phyloP scores from a whole-genome alignment of 2,797 vertebrate species.

The Sebastes diaconus region DNA sequence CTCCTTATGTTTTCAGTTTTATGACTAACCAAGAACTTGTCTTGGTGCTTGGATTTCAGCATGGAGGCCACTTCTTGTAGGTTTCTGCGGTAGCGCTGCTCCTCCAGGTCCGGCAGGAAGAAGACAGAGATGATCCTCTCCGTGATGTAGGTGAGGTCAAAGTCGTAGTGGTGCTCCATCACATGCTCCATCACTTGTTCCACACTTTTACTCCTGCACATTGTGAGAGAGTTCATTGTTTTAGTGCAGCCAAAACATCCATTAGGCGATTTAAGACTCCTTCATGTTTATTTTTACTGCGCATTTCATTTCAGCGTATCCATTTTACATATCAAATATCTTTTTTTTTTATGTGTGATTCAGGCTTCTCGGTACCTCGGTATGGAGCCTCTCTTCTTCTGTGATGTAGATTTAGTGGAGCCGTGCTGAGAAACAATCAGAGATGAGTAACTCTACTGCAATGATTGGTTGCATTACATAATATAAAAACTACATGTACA shows the following conservation, averaged over 20 bases:
- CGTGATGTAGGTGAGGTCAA: constrained; percentile 94
- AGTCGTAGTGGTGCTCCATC: constrained; percentile 90
- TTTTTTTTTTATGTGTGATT: background rate
- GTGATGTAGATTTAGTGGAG: constrained; percentile 82
- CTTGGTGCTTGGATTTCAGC: constrained; percentile 92
- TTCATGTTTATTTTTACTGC: background rate
- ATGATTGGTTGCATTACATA: background rate
- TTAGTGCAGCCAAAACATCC: constrained; percentile 1
- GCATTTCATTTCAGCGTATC: background rate
- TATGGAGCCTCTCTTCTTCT: constrained; percentile 84
- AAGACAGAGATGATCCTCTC: constrained; percentile 94
- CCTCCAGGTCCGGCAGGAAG: constrained; percentile 87
- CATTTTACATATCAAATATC: background rate
- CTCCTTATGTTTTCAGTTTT: background rate
- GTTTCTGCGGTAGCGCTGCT: constrained; percentile 86
- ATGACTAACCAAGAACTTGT: constrained; percentile 89
- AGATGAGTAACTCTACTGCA: background rate
- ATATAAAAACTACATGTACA: background rate
- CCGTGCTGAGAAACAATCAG: constrained; percentile 64
- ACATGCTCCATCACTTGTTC: constrained; percentile 89
- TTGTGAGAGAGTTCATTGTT: background rate
- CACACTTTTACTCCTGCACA: constrained; percentile 85
- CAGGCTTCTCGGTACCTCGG: constrained; percentile 75
- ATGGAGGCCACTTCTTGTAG: constrained; percentile 91
- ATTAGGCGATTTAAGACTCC: background rate